Conservation (phyloP, 2,113 vertebrate species). For the Sylvietta virens region DNA sequence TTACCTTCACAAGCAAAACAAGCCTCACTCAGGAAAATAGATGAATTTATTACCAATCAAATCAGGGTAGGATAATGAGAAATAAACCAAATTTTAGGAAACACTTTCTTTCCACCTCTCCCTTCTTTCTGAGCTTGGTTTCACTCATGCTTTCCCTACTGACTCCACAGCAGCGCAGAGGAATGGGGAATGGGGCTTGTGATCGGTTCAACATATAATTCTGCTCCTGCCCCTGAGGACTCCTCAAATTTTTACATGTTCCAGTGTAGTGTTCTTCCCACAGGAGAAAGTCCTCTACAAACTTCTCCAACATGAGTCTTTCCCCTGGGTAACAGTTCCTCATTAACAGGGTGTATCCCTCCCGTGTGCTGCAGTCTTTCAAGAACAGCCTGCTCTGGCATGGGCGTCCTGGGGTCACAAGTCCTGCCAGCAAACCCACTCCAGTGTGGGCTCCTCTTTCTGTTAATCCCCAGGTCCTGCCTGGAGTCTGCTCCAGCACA, state of each 20-base stretch:
- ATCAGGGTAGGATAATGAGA: not conserved
- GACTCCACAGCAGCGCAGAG: not conserved
- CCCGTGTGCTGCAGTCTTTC: not conserved
- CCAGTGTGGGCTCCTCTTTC: not conserved
- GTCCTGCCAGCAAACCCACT: not conserved
- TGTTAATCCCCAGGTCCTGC: not conserved
- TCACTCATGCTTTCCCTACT: not conserved
- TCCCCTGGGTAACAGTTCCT: not conserved
- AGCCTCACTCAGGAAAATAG: not conserved
- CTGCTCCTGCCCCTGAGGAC: not conserved
- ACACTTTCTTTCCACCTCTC: not conserved
- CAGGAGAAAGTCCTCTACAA: not conserved
- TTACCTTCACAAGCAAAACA: not conserved
- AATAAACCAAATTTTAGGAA: not conserved
- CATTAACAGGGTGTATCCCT: no score
- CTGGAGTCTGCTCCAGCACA: not conserved
- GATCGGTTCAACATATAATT: not conserved
- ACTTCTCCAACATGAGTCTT: no score
- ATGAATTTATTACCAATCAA: not conserved
- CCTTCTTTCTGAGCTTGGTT: not conserved
- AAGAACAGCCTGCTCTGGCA: fast-evolving
- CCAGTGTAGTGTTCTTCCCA: not conserved
- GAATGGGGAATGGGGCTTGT: not conserved
- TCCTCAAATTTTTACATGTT: not conserved
- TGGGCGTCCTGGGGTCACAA: not conserved